Conservation (phyloP, 1,140 invertebrate species). For the Hypsibius dujardini region DNA sequence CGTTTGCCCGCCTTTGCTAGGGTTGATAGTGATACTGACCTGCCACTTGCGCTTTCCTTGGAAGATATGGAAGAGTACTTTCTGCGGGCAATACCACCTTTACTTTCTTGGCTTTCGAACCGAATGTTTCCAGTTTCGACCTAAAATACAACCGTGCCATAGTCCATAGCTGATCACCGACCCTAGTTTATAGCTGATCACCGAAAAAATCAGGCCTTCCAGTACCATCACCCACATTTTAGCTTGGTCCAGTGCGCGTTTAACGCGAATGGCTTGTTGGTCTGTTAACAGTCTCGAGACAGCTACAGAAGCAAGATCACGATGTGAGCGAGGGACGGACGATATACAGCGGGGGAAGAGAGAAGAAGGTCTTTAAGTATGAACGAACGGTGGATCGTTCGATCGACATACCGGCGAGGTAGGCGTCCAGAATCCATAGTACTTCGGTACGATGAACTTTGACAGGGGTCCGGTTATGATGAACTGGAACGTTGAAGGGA, state of each 20-base stretch:
- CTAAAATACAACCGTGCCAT: background rate
- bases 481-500: background rate
- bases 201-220: background rate
- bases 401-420: background rate
- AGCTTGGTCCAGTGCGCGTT: conserved; percentile 11
- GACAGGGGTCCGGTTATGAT: background rate
- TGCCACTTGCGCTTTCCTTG: too few species aligned
- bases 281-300: background rate
- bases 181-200: background rate
- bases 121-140: conserved; percentile 2
- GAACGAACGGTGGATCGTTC: too few species aligned
- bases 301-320: background rate
- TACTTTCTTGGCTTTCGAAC: background rate
- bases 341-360: too few species aligned
- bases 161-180: background rate
- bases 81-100: too few species aligned
- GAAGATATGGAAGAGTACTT: too few species aligned
- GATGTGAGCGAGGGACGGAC: too few species aligned
- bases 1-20: too few species aligned
- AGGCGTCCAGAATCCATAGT: background rate
- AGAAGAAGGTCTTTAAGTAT: too few species aligned
- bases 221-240: background rate
- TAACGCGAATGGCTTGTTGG: background rate
- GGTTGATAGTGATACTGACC: too few species aligned
- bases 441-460: background rate